Conservation (phyloP, 1,140 invertebrate species). For the Teleogryllus occipitalis region DNA sequence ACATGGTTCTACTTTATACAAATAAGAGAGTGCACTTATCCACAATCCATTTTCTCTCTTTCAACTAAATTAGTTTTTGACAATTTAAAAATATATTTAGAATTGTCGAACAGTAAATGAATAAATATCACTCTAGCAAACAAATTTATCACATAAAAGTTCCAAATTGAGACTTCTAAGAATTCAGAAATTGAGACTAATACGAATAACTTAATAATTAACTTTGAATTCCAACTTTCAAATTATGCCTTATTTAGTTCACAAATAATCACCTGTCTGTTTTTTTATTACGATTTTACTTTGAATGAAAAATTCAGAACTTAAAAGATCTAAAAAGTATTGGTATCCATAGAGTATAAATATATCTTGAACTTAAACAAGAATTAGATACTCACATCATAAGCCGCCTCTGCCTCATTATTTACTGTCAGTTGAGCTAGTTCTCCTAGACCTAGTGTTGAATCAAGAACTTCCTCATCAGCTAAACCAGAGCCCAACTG, state of each 20-base stretch:
- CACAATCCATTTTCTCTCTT: too few species aligned
- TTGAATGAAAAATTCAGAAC: too few species aligned
- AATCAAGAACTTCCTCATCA: constrained; percentile 67
- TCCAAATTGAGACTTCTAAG: too few species aligned
- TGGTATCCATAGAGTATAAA: too few species aligned
- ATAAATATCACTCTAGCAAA: too few species aligned
- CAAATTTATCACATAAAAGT: too few species aligned
- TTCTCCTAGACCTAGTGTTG: constrained; percentile 82
- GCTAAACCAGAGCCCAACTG: constrained; percentile 30
- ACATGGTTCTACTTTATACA: too few species aligned
- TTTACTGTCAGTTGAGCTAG: constrained; percentile 92
- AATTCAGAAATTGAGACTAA: background rate
- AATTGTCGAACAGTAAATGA: background rate
- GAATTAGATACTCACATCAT: constrained; percentile 63
- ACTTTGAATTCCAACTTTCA: background rate
- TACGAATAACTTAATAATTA: background rate
- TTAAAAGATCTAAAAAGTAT: too few species aligned
- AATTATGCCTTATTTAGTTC: background rate
- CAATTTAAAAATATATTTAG: background rate
- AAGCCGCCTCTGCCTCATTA: constrained; percentile 87
- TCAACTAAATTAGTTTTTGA: too few species aligned
- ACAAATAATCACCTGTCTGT: too few species aligned
- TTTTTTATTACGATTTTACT: too few species aligned
- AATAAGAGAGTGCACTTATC: too few species aligned
- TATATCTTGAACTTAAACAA: background rate